Base-by-base conservation (phyloP, 2,888 invertebrate genomes). In the Archaeoteleia sp. region DNA sequence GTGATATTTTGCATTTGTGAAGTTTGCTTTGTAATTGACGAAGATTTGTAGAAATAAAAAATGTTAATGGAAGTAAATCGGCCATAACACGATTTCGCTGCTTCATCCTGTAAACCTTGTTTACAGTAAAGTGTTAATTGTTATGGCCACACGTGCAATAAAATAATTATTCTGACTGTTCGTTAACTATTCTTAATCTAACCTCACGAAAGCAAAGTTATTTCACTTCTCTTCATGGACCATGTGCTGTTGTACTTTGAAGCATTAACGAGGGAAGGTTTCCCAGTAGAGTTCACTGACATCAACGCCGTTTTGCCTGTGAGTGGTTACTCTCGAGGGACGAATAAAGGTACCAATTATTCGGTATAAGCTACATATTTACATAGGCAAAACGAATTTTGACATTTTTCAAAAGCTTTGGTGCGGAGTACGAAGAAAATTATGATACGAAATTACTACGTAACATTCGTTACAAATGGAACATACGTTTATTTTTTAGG, bases 301-400 rank as follows among this genome's bases (percentile, higher is more conserved):
- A 48, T 67, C 61, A 53, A 46, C 53, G 61, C 53, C 43, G 60
- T 58, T 60, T 61, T 39, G 39, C 35, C 29, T 20, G 54, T 43
- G 60, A 46, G 39, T 51, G 51, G 49, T 49, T 61, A 55, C 55
- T 54, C 67, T 46, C 61, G 10, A 1, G 55, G 29, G 61, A 25
- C 45, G 29, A 54, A 61, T 62, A 55, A 61, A 61, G 49, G 61
- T 51, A 57, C 51, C 55, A 67, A 67, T 67, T 67, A 62, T 57
- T 62, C 34, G 40, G 23, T 0, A 30, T 32, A 29, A 51, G 29
- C 45, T 57, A 65, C 65, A 57, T 53, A 65, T 65, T 45, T 46
- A 53, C 40, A 45, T 39, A 15, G 9, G 14, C 6, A 9, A 25
- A 46, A 48, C 23, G 25, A 15, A 54, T 34, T 53, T 27, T 3